Conservation (phyloP, 2,113 vertebrate genomes). For the Noturus placidus region DNA sequence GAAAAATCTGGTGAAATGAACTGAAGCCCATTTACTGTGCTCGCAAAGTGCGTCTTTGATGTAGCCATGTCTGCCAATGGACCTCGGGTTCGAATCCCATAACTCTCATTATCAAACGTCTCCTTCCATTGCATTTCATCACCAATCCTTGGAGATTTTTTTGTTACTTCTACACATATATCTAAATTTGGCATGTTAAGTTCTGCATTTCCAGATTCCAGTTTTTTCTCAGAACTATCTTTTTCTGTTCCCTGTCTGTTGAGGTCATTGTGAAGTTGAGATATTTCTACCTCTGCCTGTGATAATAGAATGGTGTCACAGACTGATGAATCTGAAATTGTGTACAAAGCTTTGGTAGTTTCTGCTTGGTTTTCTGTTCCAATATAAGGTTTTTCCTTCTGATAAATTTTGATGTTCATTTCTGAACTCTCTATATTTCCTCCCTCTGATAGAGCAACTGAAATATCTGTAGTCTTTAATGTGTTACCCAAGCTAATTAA, state of each 20-base stretch:
- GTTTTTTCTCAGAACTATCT: slow-evolving; percentile 33
- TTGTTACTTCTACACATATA: slow-evolving; percentile 43
- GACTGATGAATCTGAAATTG: slow-evolving; percentile 56
- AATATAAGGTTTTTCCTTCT: slow-evolving; percentile 63
- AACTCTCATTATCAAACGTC: slow-evolving; percentile 53
- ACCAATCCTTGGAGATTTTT: slow-evolving; percentile 57
- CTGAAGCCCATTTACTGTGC: slow-evolving; percentile 44
- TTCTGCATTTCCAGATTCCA: slow-evolving; percentile 44
- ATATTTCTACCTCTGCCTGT: slow-evolving; percentile 42
- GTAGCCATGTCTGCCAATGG: slow-evolving; percentile 54
- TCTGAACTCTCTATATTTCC: slow-evolving; percentile 71
- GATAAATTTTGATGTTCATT: slow-evolving; percentile 67
- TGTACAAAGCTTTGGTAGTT: slow-evolving; percentile 61
- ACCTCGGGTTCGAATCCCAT: slow-evolving; percentile 57
- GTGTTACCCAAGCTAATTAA: slow-evolving; percentile 67
- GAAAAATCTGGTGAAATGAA: slow-evolving; percentile 37
- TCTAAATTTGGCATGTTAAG: slow-evolving; percentile 59
- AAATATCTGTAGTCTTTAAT: slow-evolving; percentile 70
- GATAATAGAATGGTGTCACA: slow-evolving; percentile 51
- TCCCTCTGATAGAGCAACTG: slow-evolving; percentile 55
- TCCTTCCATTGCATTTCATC: slow-evolving; percentile 60
- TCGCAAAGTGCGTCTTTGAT: slow-evolving; percentile 44
- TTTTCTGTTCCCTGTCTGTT: slow-evolving; percentile 41
- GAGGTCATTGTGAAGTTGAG: slow-evolving; percentile 46
- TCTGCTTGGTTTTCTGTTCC: slow-evolving; percentile 50